phyloP scores from a whole-genome alignment of 2,113 vertebrate genomes.

The Camarhynchus parvulus region DNA sequence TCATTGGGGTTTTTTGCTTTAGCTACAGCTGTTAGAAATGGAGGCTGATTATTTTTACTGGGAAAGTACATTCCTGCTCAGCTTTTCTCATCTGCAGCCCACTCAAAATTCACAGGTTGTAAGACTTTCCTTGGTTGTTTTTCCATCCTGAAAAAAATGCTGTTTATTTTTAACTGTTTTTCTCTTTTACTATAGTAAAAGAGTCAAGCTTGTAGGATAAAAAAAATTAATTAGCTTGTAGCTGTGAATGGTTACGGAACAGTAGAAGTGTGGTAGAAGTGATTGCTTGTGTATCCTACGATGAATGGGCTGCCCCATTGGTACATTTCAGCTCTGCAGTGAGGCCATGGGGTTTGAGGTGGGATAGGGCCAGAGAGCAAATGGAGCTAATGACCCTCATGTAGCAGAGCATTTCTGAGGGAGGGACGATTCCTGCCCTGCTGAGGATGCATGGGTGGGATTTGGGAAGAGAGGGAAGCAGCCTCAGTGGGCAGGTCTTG shows the following conservation, averaged over 20 bases:
- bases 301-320: neutral
- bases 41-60: constrained; percentile 11
- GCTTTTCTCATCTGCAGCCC: constrained; percentile 6
- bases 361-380: neutral
- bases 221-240: neutral
- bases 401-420: neutral
- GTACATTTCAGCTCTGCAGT: neutral
- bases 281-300: neutral
- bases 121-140: neutral
- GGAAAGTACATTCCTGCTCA: neutral
- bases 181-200: neutral
- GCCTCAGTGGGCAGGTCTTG: rapidly evolving
- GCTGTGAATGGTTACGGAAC: neutral
- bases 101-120: constrained; percentile 18
- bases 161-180: neutral
- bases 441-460: neutral
- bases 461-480: neutral
- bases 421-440: neutral
- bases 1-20: neutral
- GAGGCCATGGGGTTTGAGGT: neutral
- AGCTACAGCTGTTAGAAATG: constrained; percentile 21
- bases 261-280: neutral
- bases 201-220: neutral
- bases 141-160: neutral
- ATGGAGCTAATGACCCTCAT: neutral